Evolutionary conservation across 64 coral and sea anemone genomes (phyloP).

Genomic region (Anthopleura sola): DNA sequence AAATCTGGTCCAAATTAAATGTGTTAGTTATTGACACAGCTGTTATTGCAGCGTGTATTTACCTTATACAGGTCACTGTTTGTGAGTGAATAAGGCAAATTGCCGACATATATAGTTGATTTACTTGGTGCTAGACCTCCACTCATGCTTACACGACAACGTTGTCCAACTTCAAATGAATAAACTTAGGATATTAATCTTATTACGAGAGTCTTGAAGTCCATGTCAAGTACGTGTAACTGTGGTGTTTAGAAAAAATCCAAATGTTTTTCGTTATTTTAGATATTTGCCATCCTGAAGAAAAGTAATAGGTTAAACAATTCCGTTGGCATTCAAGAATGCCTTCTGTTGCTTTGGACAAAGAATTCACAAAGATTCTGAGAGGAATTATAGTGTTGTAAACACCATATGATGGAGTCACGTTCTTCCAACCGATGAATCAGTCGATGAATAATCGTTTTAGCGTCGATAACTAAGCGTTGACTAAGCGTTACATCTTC

Average conservation of each 20-base stretch:
- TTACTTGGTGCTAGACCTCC: conserved; percentile 96
- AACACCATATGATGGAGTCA: neutral
- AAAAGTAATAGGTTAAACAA: neutral
- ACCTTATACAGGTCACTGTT: conserved; percentile 99
- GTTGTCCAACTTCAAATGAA: neutral
- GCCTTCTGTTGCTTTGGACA: neutral
- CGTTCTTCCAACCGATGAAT: neutral
- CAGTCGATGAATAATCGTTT: neutral
- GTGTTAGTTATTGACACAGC: neutral
- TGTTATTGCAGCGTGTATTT: neutral
- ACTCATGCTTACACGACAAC: conserved; percentile 54
- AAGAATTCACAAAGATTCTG: neutral
- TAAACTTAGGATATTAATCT: neutral
- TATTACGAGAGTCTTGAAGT: too few species aligned
- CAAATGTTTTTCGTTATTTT: neutral
- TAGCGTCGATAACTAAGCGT: neutral
- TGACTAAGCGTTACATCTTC: neutral
- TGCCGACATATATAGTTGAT: conserved; percentile 96
- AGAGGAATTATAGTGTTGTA: neutral
- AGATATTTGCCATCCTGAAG: neutral
- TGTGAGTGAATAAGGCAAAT: conserved; percentile 93
- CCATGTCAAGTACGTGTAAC: neutral
- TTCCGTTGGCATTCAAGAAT: neutral
- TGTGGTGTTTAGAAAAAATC: neutral
- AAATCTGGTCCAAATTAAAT: neutral